A percentile compares a stretch with the other conserved stretches of the same genome.
Evolutionary conservation across 2,113 vertebrate species (phyloP).

Genomic region (Corythornis cristatus): DNA sequence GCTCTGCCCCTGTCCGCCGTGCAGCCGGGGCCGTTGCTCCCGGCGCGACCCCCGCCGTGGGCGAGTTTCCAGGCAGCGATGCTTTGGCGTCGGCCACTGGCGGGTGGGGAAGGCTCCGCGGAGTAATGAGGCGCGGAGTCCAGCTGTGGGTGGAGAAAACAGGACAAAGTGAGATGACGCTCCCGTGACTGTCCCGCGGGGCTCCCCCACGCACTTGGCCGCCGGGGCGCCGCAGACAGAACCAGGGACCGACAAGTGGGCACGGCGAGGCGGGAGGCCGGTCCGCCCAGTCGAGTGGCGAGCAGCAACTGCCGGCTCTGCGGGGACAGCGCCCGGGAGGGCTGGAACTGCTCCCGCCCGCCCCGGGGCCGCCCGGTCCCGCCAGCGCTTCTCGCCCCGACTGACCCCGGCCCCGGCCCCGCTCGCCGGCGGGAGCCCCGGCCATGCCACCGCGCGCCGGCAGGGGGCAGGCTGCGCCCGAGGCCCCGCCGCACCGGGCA

Average conservation of each 20-base stretch:
- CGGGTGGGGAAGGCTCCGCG: neutral
- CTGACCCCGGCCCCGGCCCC: neutral
- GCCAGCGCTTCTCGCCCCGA: neutral
- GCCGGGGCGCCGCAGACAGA: too few species aligned
- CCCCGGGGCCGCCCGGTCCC: neutral
- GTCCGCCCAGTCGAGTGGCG: neutral
- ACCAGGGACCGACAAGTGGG: too few species aligned
- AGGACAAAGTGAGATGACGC: neutral
- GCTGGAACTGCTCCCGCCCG: neutral
- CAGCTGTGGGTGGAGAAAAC: neutral
- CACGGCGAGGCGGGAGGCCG: neutral
- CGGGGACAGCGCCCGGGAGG: too few species aligned
- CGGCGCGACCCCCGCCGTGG: neutral
- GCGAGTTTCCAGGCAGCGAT: too few species aligned
- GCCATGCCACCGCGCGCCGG: neutral
- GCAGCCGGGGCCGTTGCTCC: neutral
- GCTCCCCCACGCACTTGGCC: neutral
- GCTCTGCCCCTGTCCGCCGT: neutral
- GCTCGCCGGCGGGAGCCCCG: neutral
- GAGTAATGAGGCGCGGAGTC: neutral
- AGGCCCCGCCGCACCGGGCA: neutral
- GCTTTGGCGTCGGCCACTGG: neutral
- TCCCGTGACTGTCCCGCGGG: neutral
- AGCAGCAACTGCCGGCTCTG: neutral
- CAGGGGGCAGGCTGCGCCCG: slow-evolving; percentile 3